Base-by-base conservation (phyloP, 2,797 vertebrate genomes). In the Ceryle rudis region DNA sequence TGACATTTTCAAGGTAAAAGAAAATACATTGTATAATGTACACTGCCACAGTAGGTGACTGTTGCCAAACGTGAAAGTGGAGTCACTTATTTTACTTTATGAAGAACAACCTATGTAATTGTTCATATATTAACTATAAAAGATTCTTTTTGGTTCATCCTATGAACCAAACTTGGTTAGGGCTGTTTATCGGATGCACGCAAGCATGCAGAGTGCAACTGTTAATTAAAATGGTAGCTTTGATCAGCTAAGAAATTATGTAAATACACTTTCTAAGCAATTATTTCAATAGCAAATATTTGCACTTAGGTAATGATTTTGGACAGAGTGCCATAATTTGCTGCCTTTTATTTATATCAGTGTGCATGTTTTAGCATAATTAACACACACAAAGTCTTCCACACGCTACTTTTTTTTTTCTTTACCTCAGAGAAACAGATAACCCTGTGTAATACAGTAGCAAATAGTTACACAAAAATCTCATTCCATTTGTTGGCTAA, bases 341-440 rank as follows among this genome's bases (percentile, higher is more conserved):
- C 83, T 79, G 64, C 57, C 77, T 94, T 93, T 84, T 96, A 89
- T 94, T 92, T 95, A 41, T 95, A 89, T 75, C 51, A 81, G 28
- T 82, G 52, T 97, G 85, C 71, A 72, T 95, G 79, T 90, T 92
- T 96, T 95, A 93, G 60, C 74, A 74, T 95, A 95, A 95, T 95
- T 90, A 93, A 66, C 21, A 39, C 15, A 61, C 52, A 35, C 21
- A 29, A 1, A 60, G 33, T 96, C 86, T 95, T 95, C 65, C 39
- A 51, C 19, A 16, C 14, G 2, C 10, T 11, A 5, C 82, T 65
- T 75, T 79, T 52, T 75, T 81, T 84, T 91, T 66, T 65, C 54
- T 78, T 91, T 81, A 42, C 35, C 3, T 2, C 37, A 69, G 82
- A 85, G 55, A 64, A 96, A 46, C 52, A 28, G 49, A 55, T 51